Base-by-base conservation (phyloP, 2,888 invertebrate species). In the Alsophila aescularia region DNA sequence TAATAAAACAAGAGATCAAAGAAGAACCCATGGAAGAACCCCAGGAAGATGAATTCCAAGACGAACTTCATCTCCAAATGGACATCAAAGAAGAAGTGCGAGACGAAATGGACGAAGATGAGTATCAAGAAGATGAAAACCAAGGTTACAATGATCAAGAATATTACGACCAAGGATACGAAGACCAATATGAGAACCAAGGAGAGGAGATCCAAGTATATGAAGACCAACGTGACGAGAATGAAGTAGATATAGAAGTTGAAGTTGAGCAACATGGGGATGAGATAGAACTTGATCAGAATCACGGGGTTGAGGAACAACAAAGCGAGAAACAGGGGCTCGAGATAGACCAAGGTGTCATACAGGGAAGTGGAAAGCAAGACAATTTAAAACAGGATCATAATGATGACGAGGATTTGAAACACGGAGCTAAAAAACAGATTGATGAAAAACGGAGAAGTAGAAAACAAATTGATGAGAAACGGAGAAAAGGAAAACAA, bases 1-100 rank as follows among this genome's bases (percentile, higher is more conserved):
- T 51, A 36, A 49, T 72, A 64, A 53, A 72, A 69, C 70, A 60
- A 42, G 66, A 60, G 31, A 62, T 62, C 1, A 63, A 60, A 35
- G 58, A 63, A 29, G 61, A 62, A 35, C 59, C 59, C 0, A 50
- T 53, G 5, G 56, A 60, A 0, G 35, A 44, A 6, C 2, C 37
- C 9, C 53, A 60, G 10, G 58, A 58, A 18, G 52, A 47, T 2
- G 45, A 52, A 12, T 24, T 45, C n/a, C 49, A 57, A 32, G 54
- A 58, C 9, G 44, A 53, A 29, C 21, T 45, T 15, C 44, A 52
- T 14, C 21, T 58, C n/a, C 43, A 57, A 27, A 21, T 52, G 12
- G 54, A 55, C 3, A 52, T 64, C 32, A 61, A 66, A 29, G 52
- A 62, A 10, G 63, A 66, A 39, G 32, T 58, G 12, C 50, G 53